Conservation (phyloP, 2,888 invertebrate genomes). For the Cylindroiulus punctatus region DNA sequence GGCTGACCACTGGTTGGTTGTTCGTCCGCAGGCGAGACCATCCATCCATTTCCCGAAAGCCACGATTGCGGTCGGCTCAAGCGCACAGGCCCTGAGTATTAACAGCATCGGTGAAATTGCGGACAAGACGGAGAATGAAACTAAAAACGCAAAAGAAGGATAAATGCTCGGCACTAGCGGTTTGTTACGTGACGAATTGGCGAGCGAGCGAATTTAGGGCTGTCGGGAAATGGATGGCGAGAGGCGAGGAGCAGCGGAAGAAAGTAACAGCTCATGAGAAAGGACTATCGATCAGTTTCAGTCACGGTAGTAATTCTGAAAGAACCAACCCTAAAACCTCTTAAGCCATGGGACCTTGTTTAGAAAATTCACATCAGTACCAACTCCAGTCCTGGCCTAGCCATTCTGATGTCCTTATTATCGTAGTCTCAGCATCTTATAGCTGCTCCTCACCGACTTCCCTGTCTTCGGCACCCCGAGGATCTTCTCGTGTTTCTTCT, state of each 20-base stretch:
- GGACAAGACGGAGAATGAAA: not conserved
- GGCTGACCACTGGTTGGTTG: not conserved
- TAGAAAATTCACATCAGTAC: not conserved
- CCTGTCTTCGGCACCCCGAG: not conserved
- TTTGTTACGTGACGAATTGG: not conserved
- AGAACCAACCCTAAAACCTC: too few relatives aligned
- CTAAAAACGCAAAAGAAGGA: not conserved
- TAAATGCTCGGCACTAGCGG: not conserved
- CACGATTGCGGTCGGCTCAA: not conserved
- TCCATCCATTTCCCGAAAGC: constrained; percentile 46
- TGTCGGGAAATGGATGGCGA: constrained; percentile 44
- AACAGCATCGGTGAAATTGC: not conserved
- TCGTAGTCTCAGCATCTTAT: not conserved
- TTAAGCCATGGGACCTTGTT: too few relatives aligned
- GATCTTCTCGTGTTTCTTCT: not conserved
- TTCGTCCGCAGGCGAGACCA: not conserved
- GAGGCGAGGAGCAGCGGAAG: not conserved
- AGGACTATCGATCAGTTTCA: too few relatives aligned
- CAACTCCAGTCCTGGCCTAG: not conserved
- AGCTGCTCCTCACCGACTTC: not conserved
- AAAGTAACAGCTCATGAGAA: not conserved
- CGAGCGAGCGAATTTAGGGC: not conserved
- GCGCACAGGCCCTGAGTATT: constrained; percentile 44
- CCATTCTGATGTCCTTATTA: not conserved
- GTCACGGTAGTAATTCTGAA: too few relatives aligned